phyloP scores from a whole-genome alignment of 2,797 vertebrate species.

The Alauda arvensis region DNA sequence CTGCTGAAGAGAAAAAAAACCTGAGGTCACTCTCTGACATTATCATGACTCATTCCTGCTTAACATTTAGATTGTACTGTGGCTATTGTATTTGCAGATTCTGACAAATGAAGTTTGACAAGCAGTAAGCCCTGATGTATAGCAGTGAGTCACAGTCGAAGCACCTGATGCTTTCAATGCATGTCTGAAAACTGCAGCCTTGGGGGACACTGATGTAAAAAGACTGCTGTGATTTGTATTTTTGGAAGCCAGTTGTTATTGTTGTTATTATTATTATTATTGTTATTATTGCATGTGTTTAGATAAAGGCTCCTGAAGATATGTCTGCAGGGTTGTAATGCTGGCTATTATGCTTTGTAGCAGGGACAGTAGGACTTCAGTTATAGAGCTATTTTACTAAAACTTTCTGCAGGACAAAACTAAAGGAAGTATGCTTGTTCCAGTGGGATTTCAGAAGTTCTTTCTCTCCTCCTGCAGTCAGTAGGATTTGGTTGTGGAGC shows the following conservation, averaged over 20 bases:
- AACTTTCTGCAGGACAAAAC: neutral
- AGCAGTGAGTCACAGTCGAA: neutral
- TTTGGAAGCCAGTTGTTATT: neutral
- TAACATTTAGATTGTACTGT: slow-evolving; percentile 2
- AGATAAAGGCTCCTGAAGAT: neutral
- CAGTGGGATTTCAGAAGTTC: neutral
- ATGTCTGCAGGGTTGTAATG: neutral
- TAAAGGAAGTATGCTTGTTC: neutral
- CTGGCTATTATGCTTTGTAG: neutral
- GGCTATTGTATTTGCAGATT: slow-evolving; percentile 8
- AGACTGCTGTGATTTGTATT: neutral
- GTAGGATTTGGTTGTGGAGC: neutral
- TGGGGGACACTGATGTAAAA: neutral
- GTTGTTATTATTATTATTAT: no score
- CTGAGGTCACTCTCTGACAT: neutral
- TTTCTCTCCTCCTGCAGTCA: neutral
- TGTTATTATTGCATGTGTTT: neutral
- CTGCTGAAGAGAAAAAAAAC: neutral
- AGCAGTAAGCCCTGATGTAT: neutral
- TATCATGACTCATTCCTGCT: slow-evolving; percentile 27
- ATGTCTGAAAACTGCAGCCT: neutral
- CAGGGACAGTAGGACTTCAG: neutral
- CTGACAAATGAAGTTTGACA: slow-evolving; percentile 34
- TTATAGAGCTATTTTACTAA: neutral
- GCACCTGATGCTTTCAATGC: neutral